phyloP scores from a whole-genome alignment of 2,888 invertebrate genomes.

The Drosophila neonasuta region DNA sequence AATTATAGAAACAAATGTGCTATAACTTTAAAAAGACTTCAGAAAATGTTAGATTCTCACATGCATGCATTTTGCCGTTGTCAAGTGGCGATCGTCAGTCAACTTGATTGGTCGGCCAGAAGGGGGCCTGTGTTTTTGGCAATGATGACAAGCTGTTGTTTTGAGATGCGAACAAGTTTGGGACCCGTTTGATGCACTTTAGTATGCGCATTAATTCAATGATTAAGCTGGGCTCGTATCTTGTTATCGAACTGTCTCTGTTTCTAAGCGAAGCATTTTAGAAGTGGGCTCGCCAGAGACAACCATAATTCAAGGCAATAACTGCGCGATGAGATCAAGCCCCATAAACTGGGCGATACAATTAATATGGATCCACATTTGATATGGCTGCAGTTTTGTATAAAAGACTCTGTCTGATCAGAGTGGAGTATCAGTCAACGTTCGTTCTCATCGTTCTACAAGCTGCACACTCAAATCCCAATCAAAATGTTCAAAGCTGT shows the following conservation, averaged over 20 bases:
- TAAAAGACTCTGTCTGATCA: slow-evolving; percentile 35
- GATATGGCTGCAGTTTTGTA: slow-evolving; percentile 24
- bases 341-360: slow-evolving; percentile 18
- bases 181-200: slow-evolving; percentile 34
- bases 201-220: slow-evolving; percentile 19
- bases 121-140: slow-evolving; percentile 28
- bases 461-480: slow-evolving; percentile 34
- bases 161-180: slow-evolving; percentile 34
- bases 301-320: slow-evolving; percentile 35
- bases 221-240: slow-evolving; percentile 12
- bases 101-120: slow-evolving; percentile 26
- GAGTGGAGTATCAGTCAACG: slow-evolving; percentile 46
- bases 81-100: slow-evolving; percentile 10
- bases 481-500: slow-evolving; percentile 66
- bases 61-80: neutral
- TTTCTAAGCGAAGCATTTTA: slow-evolving; percentile 30
- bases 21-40: neutral
- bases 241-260: slow-evolving; percentile 35
- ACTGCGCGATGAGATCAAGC: slow-evolving; percentile 18
- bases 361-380: slow-evolving; percentile 3
- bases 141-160: slow-evolving; percentile 18
- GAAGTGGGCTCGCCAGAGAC: slow-evolving; percentile 18
- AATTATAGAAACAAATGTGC: neutral
- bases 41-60: slow-evolving; percentile 1
- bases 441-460: slow-evolving; percentile 38